These are phyloP conservation scores for Sclerodermus sp. DNA, from an alignment of 2,888 invertebrate species.

Conservation along the genomic window DNA sequence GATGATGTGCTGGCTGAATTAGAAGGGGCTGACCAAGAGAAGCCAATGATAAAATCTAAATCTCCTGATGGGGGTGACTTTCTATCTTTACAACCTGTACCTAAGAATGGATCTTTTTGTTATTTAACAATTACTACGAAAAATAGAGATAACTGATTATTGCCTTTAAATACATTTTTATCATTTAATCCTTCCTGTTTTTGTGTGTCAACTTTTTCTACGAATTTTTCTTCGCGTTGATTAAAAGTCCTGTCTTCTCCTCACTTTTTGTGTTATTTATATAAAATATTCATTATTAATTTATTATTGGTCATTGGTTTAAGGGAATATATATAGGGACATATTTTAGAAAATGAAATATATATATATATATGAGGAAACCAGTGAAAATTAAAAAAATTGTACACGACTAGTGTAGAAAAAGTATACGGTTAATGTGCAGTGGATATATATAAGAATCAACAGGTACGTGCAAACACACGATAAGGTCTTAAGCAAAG, in stretches of 20 bases:
- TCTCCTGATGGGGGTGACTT: constrained; percentile 65
- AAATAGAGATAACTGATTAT: constrained; percentile 7
- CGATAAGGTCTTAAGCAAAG: constrained; percentile 36
- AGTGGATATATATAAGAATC: not conserved
- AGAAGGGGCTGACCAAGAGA: constrained; percentile 17
- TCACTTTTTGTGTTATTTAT: not conserved
- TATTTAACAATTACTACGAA: constrained; percentile 61
- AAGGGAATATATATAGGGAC: no score
- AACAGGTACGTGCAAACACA: constrained; percentile 12
- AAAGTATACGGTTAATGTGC: not conserved
- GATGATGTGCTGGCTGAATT: constrained; percentile 18
- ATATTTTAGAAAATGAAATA: no score
- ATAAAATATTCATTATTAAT: not conserved
- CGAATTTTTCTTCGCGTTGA: no score
- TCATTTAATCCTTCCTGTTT: not conserved
- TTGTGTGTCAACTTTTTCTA: not conserved
- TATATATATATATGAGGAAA: no score
- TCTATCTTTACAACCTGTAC: constrained; percentile 62
- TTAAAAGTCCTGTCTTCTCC: not conserved
- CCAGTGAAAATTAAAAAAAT: no score
- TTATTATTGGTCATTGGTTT: no score
- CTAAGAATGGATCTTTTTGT: constrained; percentile 63
- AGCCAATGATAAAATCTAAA: constrained; percentile 59
- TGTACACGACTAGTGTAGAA: no score
- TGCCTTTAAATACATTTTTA: not conserved